Conservation (phyloP, 1,140 invertebrate genomes). For the Drosophila watanabei region DNA sequence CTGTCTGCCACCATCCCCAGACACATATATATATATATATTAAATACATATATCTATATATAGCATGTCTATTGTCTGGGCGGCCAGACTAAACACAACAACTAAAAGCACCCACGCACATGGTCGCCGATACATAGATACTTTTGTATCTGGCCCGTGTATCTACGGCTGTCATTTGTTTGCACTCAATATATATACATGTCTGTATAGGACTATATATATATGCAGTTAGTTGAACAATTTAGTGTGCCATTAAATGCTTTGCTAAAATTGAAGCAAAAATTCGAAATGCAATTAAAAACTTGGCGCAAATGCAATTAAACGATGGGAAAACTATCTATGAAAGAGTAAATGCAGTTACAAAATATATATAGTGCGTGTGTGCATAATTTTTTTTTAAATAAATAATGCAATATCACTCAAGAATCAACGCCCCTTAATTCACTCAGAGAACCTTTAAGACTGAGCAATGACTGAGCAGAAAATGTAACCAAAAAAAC, state of each 20-base stretch:
- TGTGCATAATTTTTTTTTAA: constrained; percentile 7
- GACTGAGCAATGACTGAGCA: constrained; percentile 53
- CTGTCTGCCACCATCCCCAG: constrained; percentile 11
- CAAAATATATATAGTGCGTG: constrained; percentile 19
- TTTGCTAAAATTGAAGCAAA: constrained; percentile 39
- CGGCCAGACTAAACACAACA: constrained; percentile 72
- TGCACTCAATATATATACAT: constrained; percentile 18
- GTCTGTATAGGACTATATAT: constrained; percentile 13
- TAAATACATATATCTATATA: constrained; percentile 28
- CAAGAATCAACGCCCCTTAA: constrained; percentile 77
- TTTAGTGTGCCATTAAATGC: constrained; percentile 57
- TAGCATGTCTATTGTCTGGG: constrained; percentile 51
- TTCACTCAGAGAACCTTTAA: constrained; percentile 51
- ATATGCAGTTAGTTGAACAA: constrained; percentile 30
- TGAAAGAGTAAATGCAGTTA: constrained; percentile 48
- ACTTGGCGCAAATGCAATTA: constrained; percentile 47
- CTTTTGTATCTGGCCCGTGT: constrained; percentile 50
- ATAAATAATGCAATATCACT: constrained; percentile 77
- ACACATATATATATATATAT: background rate
- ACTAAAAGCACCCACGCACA: constrained; percentile 64
- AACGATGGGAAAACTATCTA: constrained; percentile 6
- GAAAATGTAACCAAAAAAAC: constrained; percentile 8
- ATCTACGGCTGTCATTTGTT: constrained; percentile 55
- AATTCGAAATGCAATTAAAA: constrained; percentile 47
- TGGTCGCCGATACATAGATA: constrained; percentile 28